Conservation (phyloP, 2,797 vertebrate species). For the Pitangus sulphuratus region DNA sequence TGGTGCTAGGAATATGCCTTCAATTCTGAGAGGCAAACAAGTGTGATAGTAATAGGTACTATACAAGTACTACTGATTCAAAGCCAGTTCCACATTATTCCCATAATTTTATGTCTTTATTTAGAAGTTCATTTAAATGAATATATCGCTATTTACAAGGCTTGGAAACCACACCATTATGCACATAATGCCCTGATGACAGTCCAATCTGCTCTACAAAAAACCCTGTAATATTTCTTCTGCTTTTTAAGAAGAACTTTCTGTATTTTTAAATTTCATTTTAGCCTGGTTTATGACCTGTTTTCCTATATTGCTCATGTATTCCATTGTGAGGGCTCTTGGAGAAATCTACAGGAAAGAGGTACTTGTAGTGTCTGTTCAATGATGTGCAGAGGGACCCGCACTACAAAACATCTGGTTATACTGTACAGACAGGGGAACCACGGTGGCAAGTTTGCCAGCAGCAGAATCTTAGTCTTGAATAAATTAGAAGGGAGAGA, state of each 20-base stretch:
- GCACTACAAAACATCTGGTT: slow-evolving; percentile 69
- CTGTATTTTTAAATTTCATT: slow-evolving; percentile 30
- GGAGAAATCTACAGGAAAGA: slow-evolving; percentile 43
- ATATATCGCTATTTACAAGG: background rate
- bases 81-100: background rate
- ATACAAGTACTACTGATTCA: background rate
- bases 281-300: slow-evolving; percentile 25
- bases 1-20: background rate
- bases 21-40: background rate
- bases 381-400: slow-evolving; percentile 51
- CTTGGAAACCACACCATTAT: background rate
- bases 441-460: slow-evolving; percentile 47
- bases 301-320: slow-evolving; percentile 34
- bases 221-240: background rate
- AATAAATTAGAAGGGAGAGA: slow-evolving; percentile 67
- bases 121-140: slow-evolving; percentile 4
- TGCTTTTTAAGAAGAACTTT: slow-evolving; percentile 18
- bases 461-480: slow-evolving; percentile 65
- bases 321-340: slow-evolving; percentile 36
- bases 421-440: slow-evolving; percentile 43
- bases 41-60: background rate
- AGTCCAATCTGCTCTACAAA: background rate
- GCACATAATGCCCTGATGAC: background rate
- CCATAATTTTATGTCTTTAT: background rate
- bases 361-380: slow-evolving; percentile 42